Base-by-base conservation (phyloP, 2,888 invertebrate genomes). In the Sesamia inferens region DNA sequence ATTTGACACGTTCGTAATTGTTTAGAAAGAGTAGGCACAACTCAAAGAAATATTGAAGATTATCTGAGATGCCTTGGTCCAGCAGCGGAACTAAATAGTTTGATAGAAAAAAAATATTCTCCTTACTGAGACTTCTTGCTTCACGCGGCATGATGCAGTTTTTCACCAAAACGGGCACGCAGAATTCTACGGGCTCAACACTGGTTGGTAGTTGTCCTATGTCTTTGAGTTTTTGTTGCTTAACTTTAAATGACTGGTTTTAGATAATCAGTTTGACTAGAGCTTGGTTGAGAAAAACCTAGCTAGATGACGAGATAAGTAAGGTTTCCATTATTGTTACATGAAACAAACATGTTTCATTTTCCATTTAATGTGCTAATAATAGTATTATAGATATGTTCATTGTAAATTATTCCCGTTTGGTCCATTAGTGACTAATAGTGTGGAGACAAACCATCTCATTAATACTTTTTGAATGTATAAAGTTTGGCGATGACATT, bases 401-500 rank as follows among this genome's bases (percentile, higher is more conserved):
- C 48, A 63, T 82, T 78, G 74, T 78, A 78, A 39, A 66, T 42
- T 70, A 78, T 62, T 69, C 51, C 83, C 48, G 76, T 83, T 83
- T 83, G 81, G 81, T 83, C 81, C 81, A 22, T 58, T 5, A 70
- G 77, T 85, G 75, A 85, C 70, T 86, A 86, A 85, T 80, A 31
- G 66, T 75, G 65, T 85, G 87, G 71, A 57, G 58, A 65, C 69
- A 71, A 59, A 54, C 61, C 66, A 77, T 75, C 64, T 71, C 54
- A 71, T 83, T 76, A 82, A 79, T 83, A 55, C 59, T 80, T 63
- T 73, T 68, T 83, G 71, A 76, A 68, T 83, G 80, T 83, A 74
- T 47, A 82, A 73, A 79, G 82, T 78, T 82, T 79, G 55, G 16
- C 72, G 24, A 65, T 64, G n/a, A 51, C 54, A 62, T 65, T 71